A percentile compares a stretch with the other conserved stretches of the same genome.
Conservation (phyloP, 64 coral and sea anemone genomes). For the Stichodactyla helianthus region DNA sequence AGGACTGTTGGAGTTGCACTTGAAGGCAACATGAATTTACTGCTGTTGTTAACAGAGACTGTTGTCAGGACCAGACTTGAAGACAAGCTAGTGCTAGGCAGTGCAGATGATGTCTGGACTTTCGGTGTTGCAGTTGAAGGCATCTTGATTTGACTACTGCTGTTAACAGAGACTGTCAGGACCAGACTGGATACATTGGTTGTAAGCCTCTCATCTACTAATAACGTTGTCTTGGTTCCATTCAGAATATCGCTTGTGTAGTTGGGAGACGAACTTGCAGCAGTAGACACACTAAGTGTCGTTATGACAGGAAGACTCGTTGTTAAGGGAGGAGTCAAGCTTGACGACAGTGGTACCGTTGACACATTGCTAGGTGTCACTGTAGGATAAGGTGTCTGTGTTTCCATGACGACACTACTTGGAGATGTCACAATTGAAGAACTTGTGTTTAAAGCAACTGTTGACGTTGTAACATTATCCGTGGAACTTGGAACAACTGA, state of each 20-base stretch:
- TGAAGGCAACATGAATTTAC: neutral
- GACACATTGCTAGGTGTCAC: neutral
- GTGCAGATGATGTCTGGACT: neutral
- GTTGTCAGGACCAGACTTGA: neutral
- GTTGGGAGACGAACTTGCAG: neutral
- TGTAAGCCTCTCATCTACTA: neutral
- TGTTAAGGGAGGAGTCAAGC: neutral
- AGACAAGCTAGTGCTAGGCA: neutral
- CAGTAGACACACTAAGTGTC: neutral
- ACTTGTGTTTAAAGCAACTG: neutral
- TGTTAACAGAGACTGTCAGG: neutral
- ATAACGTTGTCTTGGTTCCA: neutral
- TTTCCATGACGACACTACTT: neutral
- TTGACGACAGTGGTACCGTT: neutral
- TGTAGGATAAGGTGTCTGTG: conserved; percentile 9
- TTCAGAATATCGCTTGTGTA: neutral
- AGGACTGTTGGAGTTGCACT: neutral
- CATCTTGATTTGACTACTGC: neutral
- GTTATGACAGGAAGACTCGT: neutral
- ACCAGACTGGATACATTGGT: neutral
- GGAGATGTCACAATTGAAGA: neutral
- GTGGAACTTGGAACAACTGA: neutral
- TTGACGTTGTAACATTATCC: neutral
- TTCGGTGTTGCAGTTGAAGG: neutral
- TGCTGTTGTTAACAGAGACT: neutral